Percentiles rank a stretch among this genome's conserved stretches.
phyloP scores from a whole-genome alignment of 1,140 invertebrate species.

The Drosophila bocki region DNA sequence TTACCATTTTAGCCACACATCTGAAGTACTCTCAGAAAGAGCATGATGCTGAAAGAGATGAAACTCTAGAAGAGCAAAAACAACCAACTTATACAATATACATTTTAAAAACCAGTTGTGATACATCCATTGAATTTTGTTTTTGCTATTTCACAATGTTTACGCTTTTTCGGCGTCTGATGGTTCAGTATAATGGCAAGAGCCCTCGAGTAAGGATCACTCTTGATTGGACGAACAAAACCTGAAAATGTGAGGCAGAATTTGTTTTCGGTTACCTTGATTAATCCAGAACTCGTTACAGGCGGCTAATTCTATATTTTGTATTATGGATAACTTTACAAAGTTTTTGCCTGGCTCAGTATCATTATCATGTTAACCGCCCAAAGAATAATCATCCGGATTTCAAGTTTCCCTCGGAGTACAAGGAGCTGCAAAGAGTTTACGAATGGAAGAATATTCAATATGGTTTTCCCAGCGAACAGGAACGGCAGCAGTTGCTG shows the following conservation, averaged over 20 bases:
- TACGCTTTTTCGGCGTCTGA: slow-evolving; percentile 8
- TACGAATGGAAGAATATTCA: slow-evolving; percentile 62
- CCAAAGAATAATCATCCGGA: not conserved
- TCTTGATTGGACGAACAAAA: slow-evolving; percentile 17
- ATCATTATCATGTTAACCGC: slow-evolving; percentile 15
- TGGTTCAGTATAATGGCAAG: slow-evolving; percentile 41
- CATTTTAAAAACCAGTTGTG: slow-evolving; percentile 51
- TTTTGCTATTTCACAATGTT: slow-evolving; percentile 24
- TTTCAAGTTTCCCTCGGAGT: slow-evolving; percentile 8
- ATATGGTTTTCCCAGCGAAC: slow-evolving; percentile 59
- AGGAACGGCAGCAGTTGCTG: slow-evolving; percentile 34
- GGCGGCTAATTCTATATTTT: slow-evolving; percentile 17
- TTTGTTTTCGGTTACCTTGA: not conserved
- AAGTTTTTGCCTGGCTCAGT: slow-evolving; percentile 12
- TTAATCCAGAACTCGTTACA: not conserved
- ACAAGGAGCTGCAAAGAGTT: slow-evolving; percentile 38
- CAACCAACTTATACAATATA: slow-evolving; percentile 18
- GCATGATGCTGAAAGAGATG: slow-evolving; percentile 10
- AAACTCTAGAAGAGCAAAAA: slow-evolving; percentile 37
- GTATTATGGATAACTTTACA: slow-evolving; percentile 1
- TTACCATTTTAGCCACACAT: not conserved
- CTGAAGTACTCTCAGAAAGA: not conserved
- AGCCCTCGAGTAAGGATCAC: slow-evolving; percentile 49
- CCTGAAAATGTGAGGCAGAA: slow-evolving; percentile 19
- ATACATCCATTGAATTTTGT: slow-evolving; percentile 19